Conservation (phyloP, 2,888 invertebrate genomes). For the Sarcophaga carnaria region DNA sequence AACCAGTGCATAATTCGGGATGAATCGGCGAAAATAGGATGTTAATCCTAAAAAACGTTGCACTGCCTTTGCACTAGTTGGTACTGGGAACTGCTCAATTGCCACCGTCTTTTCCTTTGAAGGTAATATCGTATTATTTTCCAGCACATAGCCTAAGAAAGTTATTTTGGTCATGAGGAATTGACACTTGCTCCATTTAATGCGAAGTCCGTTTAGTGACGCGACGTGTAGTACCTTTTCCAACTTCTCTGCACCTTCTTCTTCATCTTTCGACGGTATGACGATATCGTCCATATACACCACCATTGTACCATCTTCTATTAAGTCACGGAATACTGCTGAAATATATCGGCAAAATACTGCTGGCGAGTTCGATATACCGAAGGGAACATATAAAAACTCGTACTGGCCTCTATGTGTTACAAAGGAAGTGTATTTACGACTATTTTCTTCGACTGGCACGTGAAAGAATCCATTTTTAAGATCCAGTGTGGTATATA, state of each 20-base stretch:
- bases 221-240: too few relatives aligned
- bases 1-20: conserved; percentile 69
- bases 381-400: too few relatives aligned
- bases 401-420: too few relatives aligned
- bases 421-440: too few relatives aligned
- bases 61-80: conserved; percentile 63
- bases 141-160: too few relatives aligned
- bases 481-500: too few relatives aligned
- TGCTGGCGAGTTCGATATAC: conserved; percentile 59
- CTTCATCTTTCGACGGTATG: conserved; percentile 30
- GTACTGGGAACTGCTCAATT: neutral
- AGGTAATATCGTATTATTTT: too few relatives aligned
- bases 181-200: conserved; percentile 66
- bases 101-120: too few relatives aligned
- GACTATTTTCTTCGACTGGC: too few relatives aligned
- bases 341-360: conserved; percentile 62
- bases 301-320: conserved; percentile 23
- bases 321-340: conserved; percentile 60
- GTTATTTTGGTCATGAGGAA: conserved; percentile 44
- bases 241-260: conserved; percentile 20
- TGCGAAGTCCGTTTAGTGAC: neutral
- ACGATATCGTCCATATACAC: conserved; percentile 67
- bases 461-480: too few relatives aligned
- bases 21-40: conserved; percentile 63
- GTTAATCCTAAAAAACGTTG: conserved; percentile 36